Percentiles rank a stretch among this genome's conserved stretches.
Conservation (phyloP, 2,797 vertebrate species). For the Luscinia luscinia region DNA sequence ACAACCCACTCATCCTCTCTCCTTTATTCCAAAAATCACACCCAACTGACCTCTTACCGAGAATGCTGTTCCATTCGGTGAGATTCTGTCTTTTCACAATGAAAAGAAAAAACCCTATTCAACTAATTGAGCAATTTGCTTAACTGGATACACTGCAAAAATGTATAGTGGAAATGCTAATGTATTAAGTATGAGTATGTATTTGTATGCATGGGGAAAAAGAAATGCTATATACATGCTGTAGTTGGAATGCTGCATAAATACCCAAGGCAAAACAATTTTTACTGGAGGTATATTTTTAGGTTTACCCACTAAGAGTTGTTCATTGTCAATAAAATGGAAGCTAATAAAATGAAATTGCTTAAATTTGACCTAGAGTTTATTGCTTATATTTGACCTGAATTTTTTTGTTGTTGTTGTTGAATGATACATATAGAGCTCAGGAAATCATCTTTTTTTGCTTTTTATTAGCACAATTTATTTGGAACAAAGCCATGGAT, state of each 20-base stretch:
- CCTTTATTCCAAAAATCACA: slow-evolving; percentile 64
- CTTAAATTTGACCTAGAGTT: slow-evolving; percentile 14
- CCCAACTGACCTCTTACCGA: slow-evolving; percentile 54
- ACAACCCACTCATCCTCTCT: slow-evolving; percentile 57
- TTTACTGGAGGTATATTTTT: slow-evolving; percentile 46
- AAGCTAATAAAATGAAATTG: slow-evolving; percentile 35
- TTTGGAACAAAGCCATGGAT: not conserved
- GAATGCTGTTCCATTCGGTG: slow-evolving; percentile 30
- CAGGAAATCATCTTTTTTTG: not conserved
- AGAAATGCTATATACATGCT: slow-evolving; percentile 41
- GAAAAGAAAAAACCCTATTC: slow-evolving; percentile 57
- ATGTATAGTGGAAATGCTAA: slow-evolving; percentile 53
- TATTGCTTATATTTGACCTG: slow-evolving; percentile 28
- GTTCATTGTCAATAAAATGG: slow-evolving; percentile 27
- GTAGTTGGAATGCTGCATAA: slow-evolving; percentile 26
- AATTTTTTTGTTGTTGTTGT: not conserved
- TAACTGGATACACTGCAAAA: slow-evolving; percentile 62
- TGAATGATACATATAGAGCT: not conserved
- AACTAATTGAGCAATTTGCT: slow-evolving; percentile 65
- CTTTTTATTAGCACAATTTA: not conserved
- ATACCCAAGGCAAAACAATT: slow-evolving; percentile 56
- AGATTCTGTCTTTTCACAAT: slow-evolving; percentile 57
- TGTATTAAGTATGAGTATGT: slow-evolving; percentile 57
- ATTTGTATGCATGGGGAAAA: slow-evolving; percentile 14
- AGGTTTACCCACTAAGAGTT: slow-evolving; percentile 23